Evolutionary conservation across 2,797 vertebrate species (phyloP).

Genomic region (Amblyraja radiata): DNA sequence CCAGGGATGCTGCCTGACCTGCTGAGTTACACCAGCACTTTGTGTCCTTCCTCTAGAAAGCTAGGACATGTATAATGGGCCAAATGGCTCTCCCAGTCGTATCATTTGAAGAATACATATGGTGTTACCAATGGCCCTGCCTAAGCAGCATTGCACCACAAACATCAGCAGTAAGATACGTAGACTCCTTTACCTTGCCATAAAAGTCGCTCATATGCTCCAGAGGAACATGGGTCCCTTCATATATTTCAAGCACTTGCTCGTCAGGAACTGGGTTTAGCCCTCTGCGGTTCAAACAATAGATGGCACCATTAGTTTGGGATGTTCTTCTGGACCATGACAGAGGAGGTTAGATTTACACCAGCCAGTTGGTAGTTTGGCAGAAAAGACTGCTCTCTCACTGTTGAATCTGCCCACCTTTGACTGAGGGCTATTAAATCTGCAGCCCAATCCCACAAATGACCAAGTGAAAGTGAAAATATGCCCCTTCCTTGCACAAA

Average conservation of each 20-base stretch:
- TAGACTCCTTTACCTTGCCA: conserved; percentile 74
- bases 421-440: no score
- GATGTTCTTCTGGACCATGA: background rate
- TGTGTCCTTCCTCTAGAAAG: no score
- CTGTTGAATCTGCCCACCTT: background rate
- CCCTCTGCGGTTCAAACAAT: conserved; percentile 63
- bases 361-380: background rate
- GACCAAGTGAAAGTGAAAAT: background rate
- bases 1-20: no score
- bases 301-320: background rate
- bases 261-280: conserved; percentile 84
- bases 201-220: conserved; percentile 99
- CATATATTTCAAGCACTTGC: conserved; percentile 95
- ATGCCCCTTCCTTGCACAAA: background rate
- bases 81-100: no score
- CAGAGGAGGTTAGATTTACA: background rate
- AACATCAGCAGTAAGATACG: background rate
- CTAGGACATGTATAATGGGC: no score
- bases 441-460: no score
- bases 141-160: background rate
- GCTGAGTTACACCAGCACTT: no score
- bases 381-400: background rate
- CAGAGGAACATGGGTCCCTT: conserved; percentile 86
- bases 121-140: background rate
- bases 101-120: no score